phyloP scores from a whole-genome alignment of 92 coral and sea anemone species.

The Epizoanthus fatuus region DNA sequence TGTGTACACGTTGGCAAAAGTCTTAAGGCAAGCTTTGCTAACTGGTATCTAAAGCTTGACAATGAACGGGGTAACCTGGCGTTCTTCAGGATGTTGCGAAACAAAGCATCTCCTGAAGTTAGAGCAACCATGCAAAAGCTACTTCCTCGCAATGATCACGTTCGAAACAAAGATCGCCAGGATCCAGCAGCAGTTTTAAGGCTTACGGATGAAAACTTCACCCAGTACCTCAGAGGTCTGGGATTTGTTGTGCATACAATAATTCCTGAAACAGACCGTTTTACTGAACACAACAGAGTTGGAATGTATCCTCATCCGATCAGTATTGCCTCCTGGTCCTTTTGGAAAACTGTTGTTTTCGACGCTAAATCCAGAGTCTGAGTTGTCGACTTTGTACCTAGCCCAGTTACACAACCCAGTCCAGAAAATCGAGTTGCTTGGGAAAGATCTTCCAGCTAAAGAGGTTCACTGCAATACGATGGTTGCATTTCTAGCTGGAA shows the following conservation, averaged over 20 bases:
- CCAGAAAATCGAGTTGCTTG: constrained; percentile 36
- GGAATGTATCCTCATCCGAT: constrained; percentile 56
- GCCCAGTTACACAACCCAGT: constrained; percentile 56
- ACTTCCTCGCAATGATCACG: constrained; percentile 56
- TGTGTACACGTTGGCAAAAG: constrained; percentile 61
- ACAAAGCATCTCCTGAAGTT: background rate
- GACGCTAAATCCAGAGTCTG: constrained; percentile 20
- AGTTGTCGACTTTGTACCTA: constrained; percentile 34
- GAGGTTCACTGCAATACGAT: background rate
- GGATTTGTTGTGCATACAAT: constrained; percentile 54
- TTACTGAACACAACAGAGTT: constrained; percentile 37
- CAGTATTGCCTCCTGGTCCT: constrained; percentile 34
- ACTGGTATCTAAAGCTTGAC: constrained; percentile 52
- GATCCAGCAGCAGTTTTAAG: constrained; percentile 49
- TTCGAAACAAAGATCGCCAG: constrained; percentile 59
- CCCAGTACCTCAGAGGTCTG: constrained; percentile 36
- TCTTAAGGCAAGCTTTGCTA: constrained; percentile 58
- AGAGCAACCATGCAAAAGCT: constrained; percentile 29
- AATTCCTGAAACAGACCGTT: constrained; percentile 58
- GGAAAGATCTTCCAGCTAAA: constrained; percentile 3
- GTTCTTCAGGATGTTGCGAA: constrained; percentile 49
- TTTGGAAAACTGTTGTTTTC: constrained; percentile 52
- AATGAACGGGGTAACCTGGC: constrained; percentile 60
- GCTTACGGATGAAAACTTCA: constrained; percentile 39
- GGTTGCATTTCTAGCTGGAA: constrained; percentile 11